A percentile compares a stretch with the other conserved stretches of the same genome.
Conservation (phyloP, 2,888 invertebrate genomes). For the Galerucella calmariensis region DNA sequence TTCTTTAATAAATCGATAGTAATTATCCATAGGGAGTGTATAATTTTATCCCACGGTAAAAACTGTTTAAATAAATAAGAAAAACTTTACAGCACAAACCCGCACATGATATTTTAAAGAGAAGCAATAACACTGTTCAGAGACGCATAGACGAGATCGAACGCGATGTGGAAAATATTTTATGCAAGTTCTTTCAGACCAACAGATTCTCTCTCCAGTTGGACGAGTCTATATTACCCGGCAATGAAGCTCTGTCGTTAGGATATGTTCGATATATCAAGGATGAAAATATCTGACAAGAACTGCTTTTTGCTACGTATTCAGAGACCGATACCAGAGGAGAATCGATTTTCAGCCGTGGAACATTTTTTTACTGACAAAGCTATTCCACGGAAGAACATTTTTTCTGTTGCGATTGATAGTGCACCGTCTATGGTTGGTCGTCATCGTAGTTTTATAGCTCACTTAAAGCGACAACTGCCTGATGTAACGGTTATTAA, state of each 20-base stretch:
- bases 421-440: slow-evolving; percentile 14
- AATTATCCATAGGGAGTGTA: no score
- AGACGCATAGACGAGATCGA: background rate
- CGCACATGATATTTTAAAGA: background rate
- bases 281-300: no score
- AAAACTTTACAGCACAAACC: background rate
- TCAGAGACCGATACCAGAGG: no score
- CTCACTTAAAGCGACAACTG: slow-evolving; percentile 14
- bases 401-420: slow-evolving; percentile 23
- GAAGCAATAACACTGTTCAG: background rate
- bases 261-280: background rate
- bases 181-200: slow-evolving; percentile 14
- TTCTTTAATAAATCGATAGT: no score
- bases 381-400: no score
- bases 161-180: background rate
- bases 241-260: background rate
- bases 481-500: slow-evolving; percentile 16
- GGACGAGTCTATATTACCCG: background rate
- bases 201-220: slow-evolving; percentile 20
- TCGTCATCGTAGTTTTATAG: slow-evolving; percentile 25
- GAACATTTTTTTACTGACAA: no score
- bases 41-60: no score
- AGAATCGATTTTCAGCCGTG: no score
- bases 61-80: no score
- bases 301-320: no score